A percentile compares a stretch with the other conserved stretches of the same genome.
phyloP scores from a whole-genome alignment of 2,888 invertebrate species.

The Aphidius colemani region DNA sequence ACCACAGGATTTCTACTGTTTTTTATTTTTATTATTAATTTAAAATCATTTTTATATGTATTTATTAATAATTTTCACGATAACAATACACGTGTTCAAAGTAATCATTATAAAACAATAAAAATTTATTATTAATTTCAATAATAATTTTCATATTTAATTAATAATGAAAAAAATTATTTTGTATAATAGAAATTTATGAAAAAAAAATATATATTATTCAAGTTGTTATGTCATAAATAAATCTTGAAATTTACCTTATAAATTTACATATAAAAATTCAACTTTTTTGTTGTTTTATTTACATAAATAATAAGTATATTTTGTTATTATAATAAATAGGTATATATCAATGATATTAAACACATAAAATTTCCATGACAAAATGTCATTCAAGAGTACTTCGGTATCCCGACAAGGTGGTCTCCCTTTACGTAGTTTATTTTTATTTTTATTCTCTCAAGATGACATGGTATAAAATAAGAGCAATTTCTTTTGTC shows the following conservation, averaged over 20 bases:
- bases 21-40: slow-evolving; percentile 24
- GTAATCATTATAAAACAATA: too few relatives aligned
- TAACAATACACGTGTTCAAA: neutral
- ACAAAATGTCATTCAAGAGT: slow-evolving; percentile 42
- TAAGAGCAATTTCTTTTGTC: slow-evolving; percentile 4
- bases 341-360: slow-evolving; percentile 29
- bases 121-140: too few relatives aligned
- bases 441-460: neutral
- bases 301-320: neutral
- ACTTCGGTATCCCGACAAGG: neutral
- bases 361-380: slow-evolving; percentile 45
- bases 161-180: too few relatives aligned
- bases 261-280: too few relatives aligned
- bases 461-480: neutral
- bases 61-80: neutral
- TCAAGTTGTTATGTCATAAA: too few relatives aligned
- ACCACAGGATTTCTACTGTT: slow-evolving; percentile 28
- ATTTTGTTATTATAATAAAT: neutral
- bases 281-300: too few relatives aligned
- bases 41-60: neutral
- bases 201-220: too few relatives aligned
- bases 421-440: neutral
- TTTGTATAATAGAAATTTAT: too few relatives aligned
- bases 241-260: too few relatives aligned
- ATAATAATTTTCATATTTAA: too few relatives aligned